phyloP scores from a whole-genome alignment of 2,888 invertebrate genomes.

The Pegoplata infirma region DNA sequence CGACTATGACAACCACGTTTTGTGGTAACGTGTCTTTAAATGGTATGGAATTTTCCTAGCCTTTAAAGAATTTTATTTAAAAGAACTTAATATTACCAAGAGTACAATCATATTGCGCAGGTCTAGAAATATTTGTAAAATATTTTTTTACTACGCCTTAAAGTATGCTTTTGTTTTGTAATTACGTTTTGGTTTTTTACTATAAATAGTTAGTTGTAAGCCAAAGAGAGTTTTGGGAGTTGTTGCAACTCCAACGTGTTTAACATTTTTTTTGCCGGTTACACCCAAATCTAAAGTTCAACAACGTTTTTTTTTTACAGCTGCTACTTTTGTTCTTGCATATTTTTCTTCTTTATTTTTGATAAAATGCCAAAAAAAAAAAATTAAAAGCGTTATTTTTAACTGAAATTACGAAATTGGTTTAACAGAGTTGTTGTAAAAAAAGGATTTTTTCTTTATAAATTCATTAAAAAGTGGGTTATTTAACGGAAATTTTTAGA shows the following conservation, averaged over 20 bases:
- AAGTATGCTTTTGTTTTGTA: conserved; percentile 27
- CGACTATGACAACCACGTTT: not conserved
- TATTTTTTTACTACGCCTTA: conserved; percentile 52
- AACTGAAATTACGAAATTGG: no score
- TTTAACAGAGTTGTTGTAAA: no score
- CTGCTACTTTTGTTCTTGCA: not conserved
- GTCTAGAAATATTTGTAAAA: not conserved
- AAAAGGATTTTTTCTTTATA: no score
- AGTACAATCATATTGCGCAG: conserved; percentile 31
- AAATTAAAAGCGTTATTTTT: not conserved
- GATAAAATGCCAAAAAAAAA: conserved; percentile 11
- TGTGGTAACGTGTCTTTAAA: not conserved
- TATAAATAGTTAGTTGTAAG: not conserved
- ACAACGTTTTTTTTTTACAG: not conserved
- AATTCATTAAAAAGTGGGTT: no score
- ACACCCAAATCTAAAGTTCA: conserved; percentile 33
- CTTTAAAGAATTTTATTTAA: not conserved
- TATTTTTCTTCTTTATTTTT: conserved; percentile 14
- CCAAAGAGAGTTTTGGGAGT: not conserved
- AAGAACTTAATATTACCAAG: not conserved
- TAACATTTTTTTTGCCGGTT: conserved; percentile 7
- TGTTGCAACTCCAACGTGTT: not conserved
- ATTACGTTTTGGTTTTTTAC: not conserved
- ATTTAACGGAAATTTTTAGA: no score
- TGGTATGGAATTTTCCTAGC: not conserved